Conservation (phyloP, 2,113 vertebrate genomes). For the Apaloderma vittatum region DNA sequence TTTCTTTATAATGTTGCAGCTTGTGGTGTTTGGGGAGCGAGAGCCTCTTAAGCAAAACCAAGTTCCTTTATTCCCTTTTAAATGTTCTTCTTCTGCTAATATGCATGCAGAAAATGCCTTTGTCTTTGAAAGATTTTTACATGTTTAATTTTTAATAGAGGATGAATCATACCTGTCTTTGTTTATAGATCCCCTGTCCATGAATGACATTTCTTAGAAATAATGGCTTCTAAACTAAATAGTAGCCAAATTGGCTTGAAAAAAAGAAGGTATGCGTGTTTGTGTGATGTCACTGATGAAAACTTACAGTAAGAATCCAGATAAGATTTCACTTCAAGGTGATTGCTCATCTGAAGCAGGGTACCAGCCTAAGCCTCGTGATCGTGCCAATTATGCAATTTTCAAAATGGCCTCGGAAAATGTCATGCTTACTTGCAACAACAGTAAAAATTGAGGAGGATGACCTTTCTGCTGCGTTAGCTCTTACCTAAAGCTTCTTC, state of each 20-base stretch:
- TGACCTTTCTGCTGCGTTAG: slow-evolving; percentile 38
- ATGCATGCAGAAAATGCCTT: neutral
- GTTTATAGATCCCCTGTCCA: neutral
- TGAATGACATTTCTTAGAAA: slow-evolving; percentile 1
- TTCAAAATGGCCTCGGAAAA: slow-evolving; percentile 46
- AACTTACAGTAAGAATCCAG: neutral
- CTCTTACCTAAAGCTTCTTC: neutral
- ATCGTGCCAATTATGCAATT: neutral
- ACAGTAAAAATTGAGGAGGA: slow-evolving; percentile 2
- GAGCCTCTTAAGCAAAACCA: neutral
- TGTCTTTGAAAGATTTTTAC: slow-evolving; percentile 5
- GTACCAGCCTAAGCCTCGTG: neutral
- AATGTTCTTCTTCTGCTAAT: neutral
- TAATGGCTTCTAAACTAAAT: slow-evolving; percentile 37
- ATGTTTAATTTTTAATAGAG: slow-evolving; percentile 27
- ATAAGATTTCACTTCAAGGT: neutral
- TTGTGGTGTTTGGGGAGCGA: neutral
- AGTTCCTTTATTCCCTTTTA: neutral
- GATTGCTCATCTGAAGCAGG: neutral
- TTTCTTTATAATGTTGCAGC: neutral
- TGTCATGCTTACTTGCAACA: slow-evolving; percentile 34
- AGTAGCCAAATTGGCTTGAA: slow-evolving; percentile 16
- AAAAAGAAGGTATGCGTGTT: neutral
- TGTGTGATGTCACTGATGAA: neutral
- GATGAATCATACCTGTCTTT: slow-evolving; percentile 11